Evolutionary conservation across 1,140 invertebrate species (phyloP), one percentile per base, ranked within the genome.

Genomic region (Zaprionus ornatus): DNA sequence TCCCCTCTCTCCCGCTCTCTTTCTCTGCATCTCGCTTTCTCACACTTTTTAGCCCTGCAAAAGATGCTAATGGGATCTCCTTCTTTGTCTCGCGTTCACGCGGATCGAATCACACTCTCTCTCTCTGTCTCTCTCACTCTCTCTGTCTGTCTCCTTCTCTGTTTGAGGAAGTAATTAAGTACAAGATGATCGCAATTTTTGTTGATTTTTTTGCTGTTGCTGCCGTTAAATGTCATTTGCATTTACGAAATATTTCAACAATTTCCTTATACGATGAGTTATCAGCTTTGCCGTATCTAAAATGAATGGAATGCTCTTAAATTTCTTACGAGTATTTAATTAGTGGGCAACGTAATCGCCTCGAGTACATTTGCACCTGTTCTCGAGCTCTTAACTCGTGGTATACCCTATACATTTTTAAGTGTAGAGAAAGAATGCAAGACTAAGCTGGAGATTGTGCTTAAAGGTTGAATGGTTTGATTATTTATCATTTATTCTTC

Each of bases 141-240:
- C 5, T 27, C 13, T 52, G 12, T 27, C 5, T 42, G 17, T 15
- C 29, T 42, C 29, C 29, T 27, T 77, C 64, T 68, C 56, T 69
- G 21, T 75, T 63, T 80, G 64, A 83, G 84, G 83, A 86, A 86
- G 83, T 83, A 86, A 83, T 87, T 87, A 56, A 74, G 65, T 69
- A 71, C 40, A 57, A 74, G 67, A 74, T 70, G 59, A 63, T 40
- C 62, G 32, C 45, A 23, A 32, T 61, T 35, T 19, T 59, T 32
- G 54, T 57, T 27, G 52, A 12, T 23, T 54, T 35, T 37, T 55
- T 60, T 57, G 54, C 45, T 65, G 15, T 23, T 50, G 45, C 17
- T 32, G 48, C 21, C 50, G 42, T 75, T 57, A 52, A 71, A 60
- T 76, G 67, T 71, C 59, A 87, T 80, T 83, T 87, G 80, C 73